Percentiles rank a stretch among this genome's conserved stretches.
These are phyloP conservation scores for Ditula angustiorana DNA, from an alignment of 2,888 invertebrate genomes.

Conservation along the genomic window DNA sequence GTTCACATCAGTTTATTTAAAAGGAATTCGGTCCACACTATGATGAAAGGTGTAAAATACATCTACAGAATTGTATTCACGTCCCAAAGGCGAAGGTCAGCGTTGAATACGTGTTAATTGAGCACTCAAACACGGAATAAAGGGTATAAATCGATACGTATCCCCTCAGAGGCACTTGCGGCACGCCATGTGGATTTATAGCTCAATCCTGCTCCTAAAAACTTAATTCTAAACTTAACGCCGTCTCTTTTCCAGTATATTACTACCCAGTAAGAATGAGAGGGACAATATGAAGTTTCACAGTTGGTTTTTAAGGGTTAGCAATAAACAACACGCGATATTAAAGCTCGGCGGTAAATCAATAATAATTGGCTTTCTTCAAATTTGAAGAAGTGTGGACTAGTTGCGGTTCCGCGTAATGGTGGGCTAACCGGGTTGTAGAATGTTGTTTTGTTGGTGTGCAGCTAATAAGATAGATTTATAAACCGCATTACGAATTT, in stretches of 20 bases:
- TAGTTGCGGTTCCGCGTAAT: constrained; percentile 1
- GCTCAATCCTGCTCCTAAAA: constrained; percentile 5
- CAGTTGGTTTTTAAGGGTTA: not conserved
- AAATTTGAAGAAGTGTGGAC: constrained; percentile 36
- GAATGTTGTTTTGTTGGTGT: not conserved
- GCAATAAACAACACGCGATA: constrained; percentile 46
- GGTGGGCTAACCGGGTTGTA: constrained; percentile 2
- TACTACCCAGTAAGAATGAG: not conserved
- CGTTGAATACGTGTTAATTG: constrained; percentile 16
- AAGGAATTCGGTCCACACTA: not conserved
- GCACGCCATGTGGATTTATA: constrained; percentile 11
- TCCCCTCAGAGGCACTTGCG: not conserved
- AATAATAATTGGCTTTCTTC: constrained; percentile 62
- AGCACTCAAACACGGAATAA: constrained; percentile 6
- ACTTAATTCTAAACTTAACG: not conserved
- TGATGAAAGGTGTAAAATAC: not conserved
- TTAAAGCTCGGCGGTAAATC: constrained; percentile 59
- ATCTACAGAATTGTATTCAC: not conserved
- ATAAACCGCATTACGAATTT: not conserved
- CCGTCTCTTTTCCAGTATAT: not conserved
- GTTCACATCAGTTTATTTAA: not conserved
- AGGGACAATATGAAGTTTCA: not conserved
- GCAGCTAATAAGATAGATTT: constrained; percentile 8
- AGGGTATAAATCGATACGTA: constrained; percentile 15
- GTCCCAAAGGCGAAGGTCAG: constrained; percentile 3